These are phyloP conservation scores for Oceanodroma leucorhoa DNA, from an alignment of 2,797 vertebrate species.

Conservation along the genomic window DNA sequence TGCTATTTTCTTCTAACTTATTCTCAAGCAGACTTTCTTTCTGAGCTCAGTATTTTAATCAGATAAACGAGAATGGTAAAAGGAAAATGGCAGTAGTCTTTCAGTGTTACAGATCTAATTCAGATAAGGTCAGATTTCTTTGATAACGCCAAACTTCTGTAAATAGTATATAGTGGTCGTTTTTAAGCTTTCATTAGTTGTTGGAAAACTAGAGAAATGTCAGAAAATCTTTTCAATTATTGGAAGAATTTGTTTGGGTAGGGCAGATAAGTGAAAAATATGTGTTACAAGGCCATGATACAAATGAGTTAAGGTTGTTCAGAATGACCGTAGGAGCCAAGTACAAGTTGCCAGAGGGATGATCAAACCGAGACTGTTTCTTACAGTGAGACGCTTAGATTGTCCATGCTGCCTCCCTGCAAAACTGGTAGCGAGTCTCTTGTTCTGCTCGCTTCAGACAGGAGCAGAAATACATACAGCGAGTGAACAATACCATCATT, in stretches of 20 bases:
- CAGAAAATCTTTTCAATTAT: background rate
- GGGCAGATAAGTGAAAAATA: background rate
- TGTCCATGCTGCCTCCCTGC: background rate
- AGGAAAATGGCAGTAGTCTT: background rate
- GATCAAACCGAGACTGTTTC: background rate
- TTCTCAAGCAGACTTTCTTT: background rate
- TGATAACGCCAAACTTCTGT: background rate
- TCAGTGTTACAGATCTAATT: background rate
- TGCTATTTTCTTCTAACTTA: background rate
- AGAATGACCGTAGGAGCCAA: background rate
- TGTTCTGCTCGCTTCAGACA: background rate
- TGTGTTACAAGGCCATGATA: background rate
- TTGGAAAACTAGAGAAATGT: background rate
- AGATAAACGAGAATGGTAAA: background rate
- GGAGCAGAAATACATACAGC: background rate
- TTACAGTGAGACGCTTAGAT: background rate
- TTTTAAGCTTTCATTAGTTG: background rate
- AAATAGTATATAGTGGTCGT: background rate
- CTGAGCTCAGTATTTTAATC: background rate
- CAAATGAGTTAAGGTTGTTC: background rate
- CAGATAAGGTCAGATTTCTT: background rate
- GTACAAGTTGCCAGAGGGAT: background rate
- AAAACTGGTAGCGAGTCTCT: background rate
- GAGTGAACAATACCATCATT: background rate
- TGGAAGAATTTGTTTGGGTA: background rate